Evolutionary conservation across 1,140 invertebrate genomes (phyloP).

Genomic region (Steinernema khuongi): DNA sequence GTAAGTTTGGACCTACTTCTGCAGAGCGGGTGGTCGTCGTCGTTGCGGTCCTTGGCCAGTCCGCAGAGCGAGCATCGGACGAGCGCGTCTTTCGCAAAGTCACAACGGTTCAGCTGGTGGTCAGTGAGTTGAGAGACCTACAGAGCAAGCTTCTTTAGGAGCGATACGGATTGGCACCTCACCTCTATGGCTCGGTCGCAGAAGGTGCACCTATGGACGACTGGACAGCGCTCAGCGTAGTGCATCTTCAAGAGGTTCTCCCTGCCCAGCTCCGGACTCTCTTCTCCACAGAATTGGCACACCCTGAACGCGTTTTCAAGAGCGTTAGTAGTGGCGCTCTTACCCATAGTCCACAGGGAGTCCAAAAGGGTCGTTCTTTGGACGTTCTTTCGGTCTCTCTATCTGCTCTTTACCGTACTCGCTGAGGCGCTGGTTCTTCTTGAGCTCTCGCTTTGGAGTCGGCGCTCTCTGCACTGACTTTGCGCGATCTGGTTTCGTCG

Average conservation of each 20-base stretch:
- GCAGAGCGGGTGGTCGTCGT: constrained; percentile 1
- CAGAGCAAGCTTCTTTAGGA: no score
- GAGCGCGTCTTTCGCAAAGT: background rate
- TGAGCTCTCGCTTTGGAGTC: background rate
- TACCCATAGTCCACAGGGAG: constrained; percentile 2
- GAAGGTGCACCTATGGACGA: background rate
- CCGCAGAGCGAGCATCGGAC: background rate
- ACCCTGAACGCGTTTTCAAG: background rate
- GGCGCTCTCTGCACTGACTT: background rate
- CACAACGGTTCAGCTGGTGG: constrained; percentile 1
- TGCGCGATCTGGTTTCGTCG: background rate
- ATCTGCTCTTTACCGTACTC: background rate
- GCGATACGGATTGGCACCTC: no score
- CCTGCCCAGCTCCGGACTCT: background rate
- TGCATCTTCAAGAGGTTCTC: constrained; percentile 3
- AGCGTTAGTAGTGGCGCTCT: background rate
- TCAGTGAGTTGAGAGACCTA: background rate
- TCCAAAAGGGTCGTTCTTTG: background rate
- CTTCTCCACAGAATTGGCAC: constrained; percentile 2
- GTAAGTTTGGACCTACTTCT: background rate
- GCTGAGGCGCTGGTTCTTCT: background rate
- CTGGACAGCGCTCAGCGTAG: background rate
- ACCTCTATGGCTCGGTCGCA: background rate
- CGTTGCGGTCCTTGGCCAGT: background rate
- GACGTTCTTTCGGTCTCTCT: background rate